Evolutionary conservation across 2,113 vertebrate genomes (phyloP).

Genomic region (Pongo pygmaeus): DNA sequence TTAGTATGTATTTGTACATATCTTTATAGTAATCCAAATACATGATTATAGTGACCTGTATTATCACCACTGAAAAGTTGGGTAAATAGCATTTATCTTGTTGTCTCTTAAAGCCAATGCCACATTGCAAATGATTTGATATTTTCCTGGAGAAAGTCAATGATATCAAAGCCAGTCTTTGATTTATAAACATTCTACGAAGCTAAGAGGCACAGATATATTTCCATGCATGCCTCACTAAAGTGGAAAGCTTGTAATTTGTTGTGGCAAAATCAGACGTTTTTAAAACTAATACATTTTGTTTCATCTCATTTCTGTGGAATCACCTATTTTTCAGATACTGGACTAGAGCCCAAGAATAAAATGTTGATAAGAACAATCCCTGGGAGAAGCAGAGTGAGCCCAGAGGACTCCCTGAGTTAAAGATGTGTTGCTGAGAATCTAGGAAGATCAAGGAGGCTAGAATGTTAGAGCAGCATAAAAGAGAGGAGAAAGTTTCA

Average conservation of each 20-base stretch:
- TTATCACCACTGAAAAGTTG: not conserved
- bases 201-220: not conserved
- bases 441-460: not conserved
- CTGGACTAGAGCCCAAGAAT: not conserved
- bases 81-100: not conserved
- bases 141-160: conserved; percentile 31
- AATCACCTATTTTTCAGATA: not conserved
- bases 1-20: not conserved
- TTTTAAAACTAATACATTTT: not conserved
- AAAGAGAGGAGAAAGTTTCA: not conserved
- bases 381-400: not conserved
- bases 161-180: not conserved
- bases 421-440: not conserved
- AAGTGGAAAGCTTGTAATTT: not conserved
- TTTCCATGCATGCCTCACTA: not conserved
- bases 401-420: not conserved
- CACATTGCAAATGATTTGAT: not conserved
- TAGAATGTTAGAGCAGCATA: not conserved
- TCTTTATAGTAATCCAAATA: not conserved
- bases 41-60: not conserved
- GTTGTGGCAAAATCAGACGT: not conserved
- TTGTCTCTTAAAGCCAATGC: not conserved
- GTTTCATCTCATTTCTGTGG: not conserved
- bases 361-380: conserved; percentile 14
- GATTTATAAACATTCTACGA: not conserved